Conservation (phyloP, 2,797 vertebrate species). For the Aeoliscus strigatus region DNA sequence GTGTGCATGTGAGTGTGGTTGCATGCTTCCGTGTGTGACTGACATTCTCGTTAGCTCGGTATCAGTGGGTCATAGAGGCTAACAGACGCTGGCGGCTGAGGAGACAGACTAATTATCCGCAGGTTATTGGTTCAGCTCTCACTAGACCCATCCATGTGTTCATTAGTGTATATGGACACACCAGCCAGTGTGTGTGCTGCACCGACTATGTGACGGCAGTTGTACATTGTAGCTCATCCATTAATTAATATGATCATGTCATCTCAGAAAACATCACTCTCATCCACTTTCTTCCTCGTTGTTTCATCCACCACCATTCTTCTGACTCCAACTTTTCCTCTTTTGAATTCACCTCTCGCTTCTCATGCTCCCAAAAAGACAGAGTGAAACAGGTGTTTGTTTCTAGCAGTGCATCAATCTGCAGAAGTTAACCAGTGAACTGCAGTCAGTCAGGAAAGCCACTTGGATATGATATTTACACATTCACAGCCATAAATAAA, state of each 20-base stretch:
- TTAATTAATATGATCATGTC: constrained; percentile 66
- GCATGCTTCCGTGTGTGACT: constrained; percentile 32
- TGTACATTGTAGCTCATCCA: constrained; percentile 54
- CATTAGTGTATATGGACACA: constrained; percentile 11
- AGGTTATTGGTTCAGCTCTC: constrained; percentile 72
- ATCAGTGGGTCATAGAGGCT: constrained; percentile 65
- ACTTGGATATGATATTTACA: constrained; percentile 13
- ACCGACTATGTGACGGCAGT: constrained; percentile 33
- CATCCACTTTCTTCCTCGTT: constrained; percentile 19
- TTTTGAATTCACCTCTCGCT: background rate
- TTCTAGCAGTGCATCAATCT: constrained; percentile 4
- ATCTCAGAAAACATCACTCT: constrained; percentile 53
- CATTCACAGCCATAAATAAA: constrained; percentile 32
- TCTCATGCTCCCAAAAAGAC: constrained; percentile 1
- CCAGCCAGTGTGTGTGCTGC: constrained; percentile 16
- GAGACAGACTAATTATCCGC: constrained; percentile 73
- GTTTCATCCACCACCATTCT: constrained; percentile 11
- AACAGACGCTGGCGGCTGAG: constrained; percentile 67
- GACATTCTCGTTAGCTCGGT: constrained; percentile 69
- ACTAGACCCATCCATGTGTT: constrained; percentile 54
- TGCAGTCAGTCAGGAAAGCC: constrained; percentile 11
- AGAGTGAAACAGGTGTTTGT: constrained; percentile 2
- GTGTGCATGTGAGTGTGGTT: constrained; percentile 1
- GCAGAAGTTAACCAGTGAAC: constrained; percentile 11
- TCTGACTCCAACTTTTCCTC: constrained; percentile 1